Conservation (phyloP, 37 sponge, comb jelly and placozoan genomes). For the Chondrilla cf. caribensis region DNA sequence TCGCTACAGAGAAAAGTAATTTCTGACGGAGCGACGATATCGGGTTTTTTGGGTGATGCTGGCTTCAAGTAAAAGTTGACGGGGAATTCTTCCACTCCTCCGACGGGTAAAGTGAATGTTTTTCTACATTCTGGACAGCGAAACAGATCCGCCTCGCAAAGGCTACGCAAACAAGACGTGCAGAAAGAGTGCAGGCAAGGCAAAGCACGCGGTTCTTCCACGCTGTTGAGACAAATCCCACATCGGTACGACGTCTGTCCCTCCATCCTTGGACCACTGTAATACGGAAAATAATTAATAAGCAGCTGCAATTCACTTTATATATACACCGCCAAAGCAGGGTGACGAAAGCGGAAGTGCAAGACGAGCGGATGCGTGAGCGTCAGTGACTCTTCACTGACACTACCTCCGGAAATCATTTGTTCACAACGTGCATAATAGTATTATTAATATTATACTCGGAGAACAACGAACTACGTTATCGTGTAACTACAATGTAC, state of each 20-base stretch:
- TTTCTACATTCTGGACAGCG: slow-evolving; percentile 24
- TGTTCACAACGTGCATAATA: too few species aligned
- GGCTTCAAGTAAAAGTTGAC: slow-evolving; percentile 6
- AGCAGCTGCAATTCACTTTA: too few species aligned
- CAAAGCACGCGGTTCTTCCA: slow-evolving; percentile 2
- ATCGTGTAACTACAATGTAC: too few species aligned
- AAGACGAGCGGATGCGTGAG: too few species aligned
- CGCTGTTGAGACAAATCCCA: slow-evolving; percentile 11
- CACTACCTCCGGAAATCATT: background rate
- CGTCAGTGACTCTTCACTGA: too few species aligned
- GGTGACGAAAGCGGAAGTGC: too few species aligned
- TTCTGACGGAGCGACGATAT: background rate
- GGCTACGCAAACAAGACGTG: background rate
- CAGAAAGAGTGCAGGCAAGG: slow-evolving; percentile 26
- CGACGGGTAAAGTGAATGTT: background rate
- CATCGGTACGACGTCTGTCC: background rate
- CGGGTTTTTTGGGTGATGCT: background rate
- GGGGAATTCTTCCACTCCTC: slow-evolving; percentile 1
- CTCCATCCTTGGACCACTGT: background rate
- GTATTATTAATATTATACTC: too few species aligned
- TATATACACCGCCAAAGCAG: too few species aligned
- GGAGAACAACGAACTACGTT: too few species aligned
- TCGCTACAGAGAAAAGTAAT: background rate
- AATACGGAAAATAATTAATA: background rate
- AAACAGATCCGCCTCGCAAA: background rate